Evolutionary conservation across 2,888 invertebrate species (phyloP).

Genomic region (Cantharis lateralis): DNA sequence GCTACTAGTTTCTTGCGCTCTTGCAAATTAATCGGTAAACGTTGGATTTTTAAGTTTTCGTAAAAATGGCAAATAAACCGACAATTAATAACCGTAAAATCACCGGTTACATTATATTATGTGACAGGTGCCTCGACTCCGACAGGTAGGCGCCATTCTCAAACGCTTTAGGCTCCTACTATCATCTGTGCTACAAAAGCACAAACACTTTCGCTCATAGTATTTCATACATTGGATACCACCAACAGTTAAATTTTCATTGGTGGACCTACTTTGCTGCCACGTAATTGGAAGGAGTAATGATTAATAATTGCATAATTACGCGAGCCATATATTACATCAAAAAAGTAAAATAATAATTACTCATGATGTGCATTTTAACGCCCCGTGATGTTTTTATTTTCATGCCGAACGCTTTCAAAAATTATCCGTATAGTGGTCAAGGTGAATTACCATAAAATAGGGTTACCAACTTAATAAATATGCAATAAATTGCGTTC

Average conservation of each 20-base stretch:
- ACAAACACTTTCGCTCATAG: slow-evolving; percentile 2
- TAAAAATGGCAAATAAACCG: background rate
- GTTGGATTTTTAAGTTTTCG: background rate
- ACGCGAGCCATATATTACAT: slow-evolving; percentile 1
- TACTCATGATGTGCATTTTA: slow-evolving; percentile 4
- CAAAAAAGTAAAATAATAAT: slow-evolving; percentile 10
- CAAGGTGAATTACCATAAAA: background rate
- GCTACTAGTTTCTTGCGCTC: background rate
- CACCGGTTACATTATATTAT: background rate
- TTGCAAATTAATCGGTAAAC: background rate
- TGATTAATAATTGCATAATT: slow-evolving; percentile 25
- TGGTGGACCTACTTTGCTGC: slow-evolving; percentile 35
- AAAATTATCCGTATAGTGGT: background rate
- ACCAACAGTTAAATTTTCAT: slow-evolving; percentile 20
- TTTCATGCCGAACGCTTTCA: slow-evolving; percentile 1
- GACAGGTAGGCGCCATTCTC: slow-evolving; percentile 24
- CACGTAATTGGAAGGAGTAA: slow-evolving; percentile 26
- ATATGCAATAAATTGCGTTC: background rate
- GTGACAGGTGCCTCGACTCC: slow-evolving; percentile 15
- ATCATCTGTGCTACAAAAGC: slow-evolving; percentile 5
- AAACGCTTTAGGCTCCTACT: slow-evolving; percentile 15
- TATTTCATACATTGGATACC: slow-evolving; percentile 21
- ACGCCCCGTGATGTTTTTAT: background rate
- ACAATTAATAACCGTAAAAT: background rate
- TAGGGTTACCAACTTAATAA: background rate